Evolutionary conservation across 2,888 invertebrate genomes (phyloP).

Genomic region (Halocaridina rubra): DNA sequence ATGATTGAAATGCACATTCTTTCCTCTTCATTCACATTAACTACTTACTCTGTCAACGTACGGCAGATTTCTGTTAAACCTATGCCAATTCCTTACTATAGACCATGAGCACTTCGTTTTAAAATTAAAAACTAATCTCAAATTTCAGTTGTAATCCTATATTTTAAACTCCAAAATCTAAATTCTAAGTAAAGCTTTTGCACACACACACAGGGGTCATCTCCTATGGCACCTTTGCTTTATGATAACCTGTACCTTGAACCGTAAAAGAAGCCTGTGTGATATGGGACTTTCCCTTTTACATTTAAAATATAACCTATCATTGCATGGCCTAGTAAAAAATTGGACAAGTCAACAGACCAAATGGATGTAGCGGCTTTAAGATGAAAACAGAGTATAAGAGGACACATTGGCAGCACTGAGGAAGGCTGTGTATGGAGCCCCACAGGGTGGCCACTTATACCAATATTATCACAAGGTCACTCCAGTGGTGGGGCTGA

Average conservation of each 20-base stretch:
- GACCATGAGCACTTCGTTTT: too few relatives aligned
- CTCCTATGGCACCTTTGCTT: background rate
- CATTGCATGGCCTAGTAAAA: background rate
- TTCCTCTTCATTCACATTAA: background rate
- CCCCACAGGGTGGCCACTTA: constrained; percentile 53
- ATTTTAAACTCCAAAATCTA: background rate
- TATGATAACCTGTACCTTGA: background rate
- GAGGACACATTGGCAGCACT: constrained; percentile 16
- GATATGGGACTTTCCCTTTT: background rate
- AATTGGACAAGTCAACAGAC: background rate
- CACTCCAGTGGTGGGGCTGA: constrained; percentile 55
- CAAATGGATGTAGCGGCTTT: background rate
- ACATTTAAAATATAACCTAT: background rate
- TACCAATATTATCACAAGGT: constrained; percentile 47
- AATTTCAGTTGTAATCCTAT: too few relatives aligned
- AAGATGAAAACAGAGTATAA: background rate
- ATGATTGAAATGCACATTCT: background rate
- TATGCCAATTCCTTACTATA: too few relatives aligned
- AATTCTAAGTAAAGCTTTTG: background rate
- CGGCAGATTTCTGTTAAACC: too few relatives aligned
- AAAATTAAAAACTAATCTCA: too few relatives aligned
- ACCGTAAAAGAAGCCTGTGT: background rate
- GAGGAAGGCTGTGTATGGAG: constrained; percentile 24
- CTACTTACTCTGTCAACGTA: too few relatives aligned
- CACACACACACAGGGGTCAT: background rate